Conservation (phyloP, 1,140 invertebrate genomes). For the Drosophila bifasciata region DNA sequence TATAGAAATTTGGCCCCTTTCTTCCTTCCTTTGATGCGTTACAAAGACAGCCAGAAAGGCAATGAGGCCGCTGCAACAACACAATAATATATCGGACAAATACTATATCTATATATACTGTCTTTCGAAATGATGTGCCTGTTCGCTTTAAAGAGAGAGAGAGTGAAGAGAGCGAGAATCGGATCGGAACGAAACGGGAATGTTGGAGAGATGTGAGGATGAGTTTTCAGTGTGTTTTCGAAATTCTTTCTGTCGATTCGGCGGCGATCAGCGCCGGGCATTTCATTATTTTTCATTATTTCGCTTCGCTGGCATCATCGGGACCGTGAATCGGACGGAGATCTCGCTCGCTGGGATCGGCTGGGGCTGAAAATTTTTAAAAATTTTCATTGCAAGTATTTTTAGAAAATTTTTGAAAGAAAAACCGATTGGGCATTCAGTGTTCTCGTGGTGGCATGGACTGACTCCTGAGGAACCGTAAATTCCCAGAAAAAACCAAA, state of each 20-base stretch:
- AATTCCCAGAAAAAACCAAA: slow-evolving; percentile 12
- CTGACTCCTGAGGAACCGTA: slow-evolving; percentile 41
- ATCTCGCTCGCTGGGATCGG: slow-evolving; percentile 22
- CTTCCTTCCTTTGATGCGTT: slow-evolving; percentile 4
- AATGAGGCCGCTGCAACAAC: slow-evolving; percentile 15
- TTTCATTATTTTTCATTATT: slow-evolving; percentile 58
- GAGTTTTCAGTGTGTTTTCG: slow-evolving; percentile 48
- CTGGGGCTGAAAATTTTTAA: slow-evolving; percentile 56
- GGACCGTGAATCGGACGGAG: slow-evolving; percentile 15
- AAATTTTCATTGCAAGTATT: slow-evolving; percentile 76
- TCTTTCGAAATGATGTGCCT: slow-evolving; percentile 38
- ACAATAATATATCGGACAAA: slow-evolving; percentile 34
- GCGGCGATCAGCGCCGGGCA: slow-evolving; percentile 28
- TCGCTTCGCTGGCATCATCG: slow-evolving; percentile 48
- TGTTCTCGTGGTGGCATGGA: slow-evolving; percentile 27
- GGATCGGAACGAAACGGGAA: neutral
- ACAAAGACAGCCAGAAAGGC: slow-evolving; percentile 31
- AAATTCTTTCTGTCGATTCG: slow-evolving; percentile 33
- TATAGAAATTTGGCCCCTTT: slow-evolving; percentile 1
- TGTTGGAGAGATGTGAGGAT: slow-evolving; percentile 9
- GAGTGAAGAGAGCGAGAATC: slow-evolving; percentile 1
- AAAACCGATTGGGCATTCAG: slow-evolving; percentile 38
- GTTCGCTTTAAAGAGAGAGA: slow-evolving; percentile 1
- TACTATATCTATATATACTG: slow-evolving; percentile 28
- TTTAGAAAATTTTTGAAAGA: slow-evolving; percentile 68